Percentiles rank a stretch among this genome's conserved stretches.
Conservation (phyloP, 2,113 vertebrate genomes). For the Hyperoodon ampullatus region DNA sequence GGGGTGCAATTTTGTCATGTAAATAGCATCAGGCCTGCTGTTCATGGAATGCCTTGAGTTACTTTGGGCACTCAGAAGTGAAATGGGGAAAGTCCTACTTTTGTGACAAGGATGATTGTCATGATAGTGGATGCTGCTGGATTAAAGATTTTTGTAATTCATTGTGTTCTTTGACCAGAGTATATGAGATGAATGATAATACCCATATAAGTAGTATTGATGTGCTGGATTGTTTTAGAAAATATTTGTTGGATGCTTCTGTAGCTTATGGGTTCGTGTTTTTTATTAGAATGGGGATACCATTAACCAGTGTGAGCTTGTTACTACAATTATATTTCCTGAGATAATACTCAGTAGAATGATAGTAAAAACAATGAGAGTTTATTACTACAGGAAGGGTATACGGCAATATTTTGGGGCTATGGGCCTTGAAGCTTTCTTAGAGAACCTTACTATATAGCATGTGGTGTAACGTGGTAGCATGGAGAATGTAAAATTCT, state of each 20-base stretch:
- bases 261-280: neutral
- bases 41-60: no score
- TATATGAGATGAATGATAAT: no score
- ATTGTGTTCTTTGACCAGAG: neutral
- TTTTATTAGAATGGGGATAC: no score
- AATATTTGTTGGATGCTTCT: neutral
- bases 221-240: no score
- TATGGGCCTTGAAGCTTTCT: conserved; percentile 83
- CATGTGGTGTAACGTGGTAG: conserved; percentile 73
- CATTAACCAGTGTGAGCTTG: no score
- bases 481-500: conserved; percentile 68
- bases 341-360: no score
- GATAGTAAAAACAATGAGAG: neutral
- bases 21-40: no score
- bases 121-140: neutral
- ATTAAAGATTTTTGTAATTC: neutral
- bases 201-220: no score
- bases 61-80: no score
- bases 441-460: conserved; percentile 78
- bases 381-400: conserved; percentile 71
- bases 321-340: no score
- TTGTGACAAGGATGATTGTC: neutral
- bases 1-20: no score
- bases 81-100: conserved; percentile 54
- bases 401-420: conserved; percentile 78